Evolutionary conservation across 2,797 vertebrate species (phyloP), one percentile per base, ranked within the genome.

Genomic region (Sorex maritimensis): DNA sequence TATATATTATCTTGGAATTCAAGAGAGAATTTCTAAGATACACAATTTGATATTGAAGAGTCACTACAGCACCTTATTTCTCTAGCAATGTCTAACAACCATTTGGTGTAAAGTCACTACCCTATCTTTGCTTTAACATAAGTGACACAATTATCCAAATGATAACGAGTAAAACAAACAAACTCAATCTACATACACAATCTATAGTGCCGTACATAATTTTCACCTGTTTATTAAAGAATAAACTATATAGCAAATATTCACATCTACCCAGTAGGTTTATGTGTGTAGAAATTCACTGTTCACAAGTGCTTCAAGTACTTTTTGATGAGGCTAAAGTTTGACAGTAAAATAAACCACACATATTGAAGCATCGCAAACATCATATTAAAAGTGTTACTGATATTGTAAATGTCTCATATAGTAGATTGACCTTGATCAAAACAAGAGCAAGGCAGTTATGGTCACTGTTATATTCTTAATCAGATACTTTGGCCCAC

Each of bases 381-480:
- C 23, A 74, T 67, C 23, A 34, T 30, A 88, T 55, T 38, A 38
- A 63, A 91, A 46, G 12, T 23, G 30, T 61, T 81, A 34, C 65
- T 95, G 82, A 69, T 73, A 71, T 80, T 9, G 61, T 74, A 82
- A 73, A 19, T 58, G 41, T 74, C 74, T 92, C 44, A 68, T 52
- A 13, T 46, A 12, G 44, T 67, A 67, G 15, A 61, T 9, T 94
- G 52, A 65, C 52, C 68, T 23, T 24, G 41, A 26, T 72, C 94
- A 91, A 87, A 85, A 78, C 67, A 94, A 92, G n/a, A 87, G 23
- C 38, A 71, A 69, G 84, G 65, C 90, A 92, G 46, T 83, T 83
- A 81, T 21, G 52, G 24, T 68, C 21, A 46, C 17, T 74, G 9
- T 19, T 17, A 68, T 6, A 86, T 6, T 21, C 34, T 61, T 63